Percentiles rank a stretch among this genome's conserved stretches.
Evolutionary conservation across 2,888 invertebrate genomes (phyloP).

Genomic region (Escarpia spicata): DNA sequence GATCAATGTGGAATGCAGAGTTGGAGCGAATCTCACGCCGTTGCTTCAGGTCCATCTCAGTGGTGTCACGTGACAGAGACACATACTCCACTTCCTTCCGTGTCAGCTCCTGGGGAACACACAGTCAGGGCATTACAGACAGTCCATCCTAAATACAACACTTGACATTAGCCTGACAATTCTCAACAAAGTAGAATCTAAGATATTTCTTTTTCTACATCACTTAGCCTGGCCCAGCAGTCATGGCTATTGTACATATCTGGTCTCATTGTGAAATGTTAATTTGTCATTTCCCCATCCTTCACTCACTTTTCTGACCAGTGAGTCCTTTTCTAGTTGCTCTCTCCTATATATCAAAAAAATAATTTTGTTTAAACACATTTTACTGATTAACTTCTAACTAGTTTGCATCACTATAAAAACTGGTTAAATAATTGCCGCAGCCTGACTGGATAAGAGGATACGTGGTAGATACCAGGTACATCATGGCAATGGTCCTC

Average conservation of each 20-base stretch:
- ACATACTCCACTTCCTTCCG: conserved; percentile 92
- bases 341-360: neutral
- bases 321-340: too few species aligned
- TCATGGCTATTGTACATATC: too few species aligned
- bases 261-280: too few species aligned
- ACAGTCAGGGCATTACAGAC: neutral
- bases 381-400: neutral
- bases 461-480: conserved; percentile 70
- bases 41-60: conserved; percentile 96
- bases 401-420: neutral
- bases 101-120: conserved; percentile 75
- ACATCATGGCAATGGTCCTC: conserved; percentile 83
- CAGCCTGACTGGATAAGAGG: neutral
- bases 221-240: neutral
- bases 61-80: conserved; percentile 92
- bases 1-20: conserved; percentile 91
- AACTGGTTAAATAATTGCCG: neutral
- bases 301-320: too few species aligned
- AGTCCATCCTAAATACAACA: too few species aligned
- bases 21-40: conserved; percentile 88
- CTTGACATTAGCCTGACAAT: too few species aligned
- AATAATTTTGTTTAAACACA: neutral
- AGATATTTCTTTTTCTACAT: too few species aligned
- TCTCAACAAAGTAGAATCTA: too few species aligned
- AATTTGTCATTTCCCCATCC: too few species aligned